Conservation (phyloP, 2,797 vertebrate genomes). For the Thripadectes ignobilis region DNA sequence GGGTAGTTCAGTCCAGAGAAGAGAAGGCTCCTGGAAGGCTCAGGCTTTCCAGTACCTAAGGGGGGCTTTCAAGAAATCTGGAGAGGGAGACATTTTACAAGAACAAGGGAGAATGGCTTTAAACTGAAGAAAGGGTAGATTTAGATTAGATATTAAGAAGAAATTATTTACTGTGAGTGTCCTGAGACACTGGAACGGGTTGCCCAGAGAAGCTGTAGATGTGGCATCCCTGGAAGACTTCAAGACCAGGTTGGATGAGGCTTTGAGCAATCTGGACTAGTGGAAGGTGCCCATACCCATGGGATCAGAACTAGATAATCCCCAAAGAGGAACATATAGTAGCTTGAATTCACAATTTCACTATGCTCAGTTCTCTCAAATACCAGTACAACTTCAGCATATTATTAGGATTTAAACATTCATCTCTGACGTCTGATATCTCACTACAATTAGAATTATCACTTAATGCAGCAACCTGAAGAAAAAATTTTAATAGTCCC, state of each 20-base stretch:
- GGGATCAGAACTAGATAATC: background rate
- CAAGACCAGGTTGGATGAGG: background rate
- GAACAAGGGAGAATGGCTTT: background rate
- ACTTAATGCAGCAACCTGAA: background rate
- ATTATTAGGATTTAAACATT: background rate
- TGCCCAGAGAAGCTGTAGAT: background rate
- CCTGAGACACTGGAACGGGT: background rate
- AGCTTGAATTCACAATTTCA: background rate
- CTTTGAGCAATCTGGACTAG: background rate
- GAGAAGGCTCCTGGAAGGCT: background rate
- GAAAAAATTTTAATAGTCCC: background rate
- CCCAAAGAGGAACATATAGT: background rate
- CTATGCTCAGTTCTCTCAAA: background rate
- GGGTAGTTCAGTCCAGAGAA: background rate
- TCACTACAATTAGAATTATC: background rate
- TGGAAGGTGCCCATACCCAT: background rate
- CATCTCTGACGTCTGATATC: background rate
- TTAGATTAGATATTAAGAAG: background rate
- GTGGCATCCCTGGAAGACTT: background rate
- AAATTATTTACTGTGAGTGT: background rate
- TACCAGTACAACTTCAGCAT: background rate
- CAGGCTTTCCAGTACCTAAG: background rate
- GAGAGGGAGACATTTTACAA: background rate
- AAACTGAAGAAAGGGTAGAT: background rate
- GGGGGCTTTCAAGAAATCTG: background rate